phyloP scores from a whole-genome alignment of 2,797 vertebrate genomes.

The Gila robusta region DNA sequence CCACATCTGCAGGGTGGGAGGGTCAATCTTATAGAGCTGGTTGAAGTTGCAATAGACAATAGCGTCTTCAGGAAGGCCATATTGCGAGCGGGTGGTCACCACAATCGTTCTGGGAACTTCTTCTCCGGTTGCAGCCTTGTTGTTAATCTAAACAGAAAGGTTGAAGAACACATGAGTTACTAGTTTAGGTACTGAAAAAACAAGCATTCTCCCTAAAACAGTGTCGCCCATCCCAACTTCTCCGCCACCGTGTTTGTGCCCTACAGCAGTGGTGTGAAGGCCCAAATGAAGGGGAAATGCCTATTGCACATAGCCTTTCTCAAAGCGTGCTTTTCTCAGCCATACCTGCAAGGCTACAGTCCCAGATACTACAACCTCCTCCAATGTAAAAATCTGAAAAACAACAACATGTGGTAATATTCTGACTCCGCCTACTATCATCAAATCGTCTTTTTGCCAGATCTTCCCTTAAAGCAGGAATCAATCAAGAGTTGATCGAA shows the following conservation, averaged over 20 bases:
- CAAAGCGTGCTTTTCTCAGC: conserved; percentile 6
- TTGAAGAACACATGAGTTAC: neutral
- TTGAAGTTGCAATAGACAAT: conserved; percentile 99
- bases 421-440: neutral
- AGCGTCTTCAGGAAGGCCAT: conserved; percentile 97
- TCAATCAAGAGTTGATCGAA: conserved; percentile 20
- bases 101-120: conserved; percentile 97
- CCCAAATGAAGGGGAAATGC: conserved; percentile 26
- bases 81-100: conserved; percentile 97
- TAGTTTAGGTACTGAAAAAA: neutral
- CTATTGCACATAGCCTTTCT: conserved; percentile 16
- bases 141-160: conserved; percentile 87
- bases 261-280: conserved; percentile 25
- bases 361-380: conserved; percentile 66
- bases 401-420: conserved; percentile 53
- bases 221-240: neutral
- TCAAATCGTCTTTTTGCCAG: conserved; percentile 10
- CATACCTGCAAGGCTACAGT: conserved; percentile 67
- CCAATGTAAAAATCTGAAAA: conserved; percentile 69
- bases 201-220: neutral
- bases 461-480: neutral
- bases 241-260: conserved; percentile 23
- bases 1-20: conserved; percentile 98
- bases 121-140: conserved; percentile 98
- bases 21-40: conserved; percentile 98